Conservation (phyloP, 2,113 vertebrate genomes). For the Axis porcinus region DNA sequence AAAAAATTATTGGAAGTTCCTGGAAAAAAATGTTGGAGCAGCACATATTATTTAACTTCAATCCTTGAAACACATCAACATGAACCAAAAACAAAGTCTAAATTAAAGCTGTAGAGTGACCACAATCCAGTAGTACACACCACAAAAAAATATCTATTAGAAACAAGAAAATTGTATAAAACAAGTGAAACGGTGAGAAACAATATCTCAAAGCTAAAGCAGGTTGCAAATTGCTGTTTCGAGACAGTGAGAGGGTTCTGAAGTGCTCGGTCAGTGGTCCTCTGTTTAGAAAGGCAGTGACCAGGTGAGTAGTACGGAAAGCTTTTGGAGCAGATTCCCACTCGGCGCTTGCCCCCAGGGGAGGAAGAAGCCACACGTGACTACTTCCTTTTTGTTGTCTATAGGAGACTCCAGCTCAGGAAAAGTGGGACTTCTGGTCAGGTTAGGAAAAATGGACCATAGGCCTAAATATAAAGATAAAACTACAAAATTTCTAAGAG, state of each 20-base stretch:
- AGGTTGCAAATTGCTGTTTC: neutral
- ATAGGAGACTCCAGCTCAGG: neutral
- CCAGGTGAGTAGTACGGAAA: rapidly evolving
- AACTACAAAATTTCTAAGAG: neutral
- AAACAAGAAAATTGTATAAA: neutral
- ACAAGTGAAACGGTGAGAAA: neutral
- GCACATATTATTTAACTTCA: neutral
- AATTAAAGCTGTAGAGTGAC: neutral
- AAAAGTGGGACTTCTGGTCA: neutral
- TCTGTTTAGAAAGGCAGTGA: neutral
- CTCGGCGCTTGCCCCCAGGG: neutral
- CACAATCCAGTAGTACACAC: neutral
- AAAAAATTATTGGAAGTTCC: neutral
- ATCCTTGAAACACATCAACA: neutral
- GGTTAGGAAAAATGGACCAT: neutral
- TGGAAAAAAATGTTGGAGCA: neutral
- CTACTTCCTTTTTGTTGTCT: neutral
- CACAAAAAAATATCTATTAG: neutral
- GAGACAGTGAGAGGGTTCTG: neutral
- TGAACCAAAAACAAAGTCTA: neutral
- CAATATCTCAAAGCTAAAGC: neutral
- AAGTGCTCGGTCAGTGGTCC: rapidly evolving
- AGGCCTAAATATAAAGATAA: neutral
- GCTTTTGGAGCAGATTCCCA: neutral
- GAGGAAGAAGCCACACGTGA: neutral